Conservation (phyloP, 2,888 invertebrate species). For the Girardia tigrina region DNA sequence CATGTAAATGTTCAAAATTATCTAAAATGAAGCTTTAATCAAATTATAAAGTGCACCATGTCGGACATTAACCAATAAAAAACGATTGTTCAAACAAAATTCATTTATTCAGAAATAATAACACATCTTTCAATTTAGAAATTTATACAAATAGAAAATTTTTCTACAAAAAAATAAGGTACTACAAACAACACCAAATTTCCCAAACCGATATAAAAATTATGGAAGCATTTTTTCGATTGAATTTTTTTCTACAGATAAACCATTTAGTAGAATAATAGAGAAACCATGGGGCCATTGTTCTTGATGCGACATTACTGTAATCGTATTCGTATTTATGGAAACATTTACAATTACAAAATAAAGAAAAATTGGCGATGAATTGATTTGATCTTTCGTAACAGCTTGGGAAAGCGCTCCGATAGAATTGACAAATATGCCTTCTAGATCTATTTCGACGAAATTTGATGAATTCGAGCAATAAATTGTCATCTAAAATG, state of each 20-base stretch:
- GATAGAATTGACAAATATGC: background rate
- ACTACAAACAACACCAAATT: slow-evolving; percentile 5
- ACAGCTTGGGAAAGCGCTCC: background rate
- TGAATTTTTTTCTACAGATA: slow-evolving; percentile 4
- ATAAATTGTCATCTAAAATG: background rate
- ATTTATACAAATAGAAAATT: background rate
- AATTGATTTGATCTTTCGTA: background rate
- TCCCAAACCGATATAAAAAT: background rate
- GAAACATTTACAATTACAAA: background rate
- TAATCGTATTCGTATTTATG: background rate
- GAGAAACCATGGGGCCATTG: background rate
- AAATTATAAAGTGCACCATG: too few species aligned
- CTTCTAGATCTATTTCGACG: background rate
- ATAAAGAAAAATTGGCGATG: background rate
- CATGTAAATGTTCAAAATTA: too few species aligned
- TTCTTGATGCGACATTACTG: background rate
- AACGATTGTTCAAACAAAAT: background rate
- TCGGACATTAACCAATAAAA: too few species aligned
- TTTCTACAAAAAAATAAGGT: too few species aligned
- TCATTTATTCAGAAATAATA: background rate
- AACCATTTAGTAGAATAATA: background rate
- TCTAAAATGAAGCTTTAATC: too few species aligned
- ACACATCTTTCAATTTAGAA: background rate
- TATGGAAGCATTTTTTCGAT: too few species aligned
- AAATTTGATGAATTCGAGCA: background rate